Conservation (phyloP, 92 coral and sea anemone species). For the Muricea muricata region DNA sequence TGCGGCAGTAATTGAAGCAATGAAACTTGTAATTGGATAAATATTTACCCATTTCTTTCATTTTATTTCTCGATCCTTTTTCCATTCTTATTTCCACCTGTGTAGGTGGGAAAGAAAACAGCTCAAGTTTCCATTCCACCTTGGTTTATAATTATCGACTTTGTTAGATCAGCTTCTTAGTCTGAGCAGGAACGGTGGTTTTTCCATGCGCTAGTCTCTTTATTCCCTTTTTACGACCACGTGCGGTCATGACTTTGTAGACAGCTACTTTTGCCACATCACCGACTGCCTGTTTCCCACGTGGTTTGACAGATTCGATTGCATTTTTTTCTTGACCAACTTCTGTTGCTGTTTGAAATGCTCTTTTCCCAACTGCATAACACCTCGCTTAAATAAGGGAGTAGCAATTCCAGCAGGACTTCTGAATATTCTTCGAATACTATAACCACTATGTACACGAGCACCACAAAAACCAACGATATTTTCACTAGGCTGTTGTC, state of each 20-base stretch:
- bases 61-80: constrained; percentile 25
- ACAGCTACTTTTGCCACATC: background rate
- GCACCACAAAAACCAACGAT: constrained; percentile 25
- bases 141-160: background rate
- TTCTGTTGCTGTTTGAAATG: constrained; percentile 14
- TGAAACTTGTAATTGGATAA: constrained; percentile 6
- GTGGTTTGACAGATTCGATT: background rate
- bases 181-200: constrained; percentile 42
- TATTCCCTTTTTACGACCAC: constrained; percentile 29
- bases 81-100: constrained; percentile 18
- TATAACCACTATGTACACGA: constrained; percentile 21
- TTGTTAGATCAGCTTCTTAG: constrained; percentile 61
- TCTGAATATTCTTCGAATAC: constrained; percentile 11
- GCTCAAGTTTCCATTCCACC: constrained; percentile 13
- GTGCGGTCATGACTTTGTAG: background rate
- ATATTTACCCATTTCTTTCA: constrained; percentile 18
- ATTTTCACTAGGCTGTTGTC: background rate
- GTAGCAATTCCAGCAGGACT: constrained; percentile 13
- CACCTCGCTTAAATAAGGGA: constrained; percentile 14
- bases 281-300: background rate
- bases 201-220: constrained; percentile 36
- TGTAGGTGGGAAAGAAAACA: background rate
- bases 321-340: constrained; percentile 9
- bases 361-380: constrained; percentile 3
- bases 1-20: background rate